Base-by-base conservation (phyloP, 2,888 invertebrate species). In the Lasioglossum vierecki region DNA sequence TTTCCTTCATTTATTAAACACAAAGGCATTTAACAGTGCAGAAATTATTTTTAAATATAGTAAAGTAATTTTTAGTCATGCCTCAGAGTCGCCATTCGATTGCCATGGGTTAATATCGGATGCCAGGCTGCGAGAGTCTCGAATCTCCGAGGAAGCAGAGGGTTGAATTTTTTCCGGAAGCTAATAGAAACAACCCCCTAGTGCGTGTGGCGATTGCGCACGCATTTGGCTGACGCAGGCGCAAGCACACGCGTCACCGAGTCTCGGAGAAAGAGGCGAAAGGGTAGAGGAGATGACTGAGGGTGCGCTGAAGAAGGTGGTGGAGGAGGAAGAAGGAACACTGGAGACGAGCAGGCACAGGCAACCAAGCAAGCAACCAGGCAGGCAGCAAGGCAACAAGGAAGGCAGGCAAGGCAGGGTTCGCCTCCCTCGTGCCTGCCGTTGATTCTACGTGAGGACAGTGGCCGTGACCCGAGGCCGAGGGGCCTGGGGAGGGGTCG, bases 381-480 rank as follows among this genome's bases (percentile, higher is more conserved):
- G n/a, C 70, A 41, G 13, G 70, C 70, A 70, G 22, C 9, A 18
- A 63, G 35, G 39, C 35, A 30, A 13, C 13, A 15, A 46, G 46
- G 46, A 13, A 63, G 26, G 60, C 60, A 60, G 60, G 60, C 68
- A 57, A 78, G 78, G 68, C 78, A 74, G 84, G 76, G 88, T 83
- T 84, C 80, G 77, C 87, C 84, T 83, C 84, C 86, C 84, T 86
- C 85, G 85, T 84, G 88, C 84, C 68, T 84, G 88, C 83, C 63
- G 87, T 75, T 83, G 89, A 87, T 91, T 85, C 86, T 88, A 77
- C 80, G 93, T 90, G 93, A 93, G 93, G 93, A 93, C 93, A 94
- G 93, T 94, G 94, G 93, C 94, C 94, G 93, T 94, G 94, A 94
- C 94, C 94, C 92, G 92, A 85, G 92, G 86, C 86, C 88, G 88